phyloP scores from a whole-genome alignment of 2,888 invertebrate genomes.

The Strigamia transsilvanica region DNA sequence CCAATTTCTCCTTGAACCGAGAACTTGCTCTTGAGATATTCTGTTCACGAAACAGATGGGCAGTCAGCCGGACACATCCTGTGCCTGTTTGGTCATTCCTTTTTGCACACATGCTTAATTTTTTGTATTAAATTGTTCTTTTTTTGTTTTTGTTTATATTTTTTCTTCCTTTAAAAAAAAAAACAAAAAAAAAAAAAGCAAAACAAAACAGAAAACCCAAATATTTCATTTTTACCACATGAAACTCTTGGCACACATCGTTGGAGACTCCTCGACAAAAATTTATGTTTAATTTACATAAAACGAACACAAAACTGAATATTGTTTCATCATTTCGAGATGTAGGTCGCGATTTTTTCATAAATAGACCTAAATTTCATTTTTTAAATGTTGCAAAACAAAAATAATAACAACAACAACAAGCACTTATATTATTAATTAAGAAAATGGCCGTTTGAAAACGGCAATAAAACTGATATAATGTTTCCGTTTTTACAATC shows the following conservation, averaged over 20 bases:
- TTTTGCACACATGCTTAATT: slow-evolving; percentile 9
- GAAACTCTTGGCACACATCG: too few species aligned
- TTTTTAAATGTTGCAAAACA: background rate
- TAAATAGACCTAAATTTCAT: background rate
- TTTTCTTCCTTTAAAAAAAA: background rate
- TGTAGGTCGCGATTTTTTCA: too few species aligned
- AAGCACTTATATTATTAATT: background rate
- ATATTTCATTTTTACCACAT: too few species aligned
- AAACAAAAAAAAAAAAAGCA: too few species aligned
- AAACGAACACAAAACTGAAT: too few species aligned
- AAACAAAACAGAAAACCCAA: too few species aligned
- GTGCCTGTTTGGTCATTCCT: slow-evolving; percentile 48
- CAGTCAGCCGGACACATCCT: slow-evolving; percentile 48
- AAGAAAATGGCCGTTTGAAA: background rate
- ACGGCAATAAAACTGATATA: background rate
- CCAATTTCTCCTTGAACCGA: slow-evolving; percentile 49
- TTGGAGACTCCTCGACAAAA: too few species aligned
- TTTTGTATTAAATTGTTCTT: background rate
- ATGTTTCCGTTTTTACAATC: too few species aligned
- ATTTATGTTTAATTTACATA: too few species aligned
- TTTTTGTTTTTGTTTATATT: background rate
- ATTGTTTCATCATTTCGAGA: too few species aligned
- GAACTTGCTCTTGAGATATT: slow-evolving; percentile 49
- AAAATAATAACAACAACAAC: background rate
- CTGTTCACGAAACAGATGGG: slow-evolving; percentile 49